These are phyloP conservation scores for Brachionichthys hirsutus DNA, from an alignment of 2,113 vertebrate genomes.

Conservation along the genomic window DNA sequence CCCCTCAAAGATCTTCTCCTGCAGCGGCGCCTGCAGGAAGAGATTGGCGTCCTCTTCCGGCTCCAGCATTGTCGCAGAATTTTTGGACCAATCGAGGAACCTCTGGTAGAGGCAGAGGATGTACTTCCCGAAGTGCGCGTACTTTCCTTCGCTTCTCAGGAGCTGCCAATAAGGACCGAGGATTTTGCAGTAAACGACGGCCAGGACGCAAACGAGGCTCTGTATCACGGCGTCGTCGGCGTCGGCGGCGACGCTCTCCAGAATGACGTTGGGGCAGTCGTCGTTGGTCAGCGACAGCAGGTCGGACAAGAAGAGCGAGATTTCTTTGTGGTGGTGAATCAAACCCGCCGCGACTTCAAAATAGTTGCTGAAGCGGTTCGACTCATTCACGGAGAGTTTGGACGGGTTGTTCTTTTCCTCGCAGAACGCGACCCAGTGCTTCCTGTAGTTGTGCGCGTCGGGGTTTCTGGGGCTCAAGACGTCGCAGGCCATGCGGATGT, in stretches of 20 bases:
- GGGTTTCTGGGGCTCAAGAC: slow-evolving; percentile 57
- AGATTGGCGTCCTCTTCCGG: slow-evolving; percentile 65
- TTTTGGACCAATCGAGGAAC: slow-evolving; percentile 75
- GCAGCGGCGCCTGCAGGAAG: slow-evolving; percentile 72
- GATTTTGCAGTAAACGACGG: slow-evolving; percentile 77
- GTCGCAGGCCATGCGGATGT: slow-evolving; percentile 75
- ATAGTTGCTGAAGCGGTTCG: slow-evolving; percentile 69
- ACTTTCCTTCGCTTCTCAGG: slow-evolving; percentile 73
- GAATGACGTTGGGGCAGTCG: slow-evolving; percentile 60
- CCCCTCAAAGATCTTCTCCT: slow-evolving; percentile 67
- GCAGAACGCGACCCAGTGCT: slow-evolving; percentile 80
- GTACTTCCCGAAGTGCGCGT: slow-evolving; percentile 65
- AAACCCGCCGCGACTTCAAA: slow-evolving; percentile 76
- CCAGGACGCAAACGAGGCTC: slow-evolving; percentile 75
- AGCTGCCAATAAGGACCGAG: slow-evolving; percentile 80
- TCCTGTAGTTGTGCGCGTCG: slow-evolving; percentile 56
- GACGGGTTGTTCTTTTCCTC: slow-evolving; percentile 73
- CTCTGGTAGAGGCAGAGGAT: slow-evolving; percentile 72
- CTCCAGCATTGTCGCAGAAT: slow-evolving; percentile 66
- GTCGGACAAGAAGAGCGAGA: slow-evolving; percentile 74
- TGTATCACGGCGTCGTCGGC: slow-evolving; percentile 70
- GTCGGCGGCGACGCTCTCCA: slow-evolving; percentile 75
- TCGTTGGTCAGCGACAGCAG: slow-evolving; percentile 61
- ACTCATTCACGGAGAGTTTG: slow-evolving; percentile 43
- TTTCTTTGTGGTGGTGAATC: slow-evolving; percentile 75